phyloP scores from a whole-genome alignment of 2,797 vertebrate species.

The Leptatherina wallacei region DNA sequence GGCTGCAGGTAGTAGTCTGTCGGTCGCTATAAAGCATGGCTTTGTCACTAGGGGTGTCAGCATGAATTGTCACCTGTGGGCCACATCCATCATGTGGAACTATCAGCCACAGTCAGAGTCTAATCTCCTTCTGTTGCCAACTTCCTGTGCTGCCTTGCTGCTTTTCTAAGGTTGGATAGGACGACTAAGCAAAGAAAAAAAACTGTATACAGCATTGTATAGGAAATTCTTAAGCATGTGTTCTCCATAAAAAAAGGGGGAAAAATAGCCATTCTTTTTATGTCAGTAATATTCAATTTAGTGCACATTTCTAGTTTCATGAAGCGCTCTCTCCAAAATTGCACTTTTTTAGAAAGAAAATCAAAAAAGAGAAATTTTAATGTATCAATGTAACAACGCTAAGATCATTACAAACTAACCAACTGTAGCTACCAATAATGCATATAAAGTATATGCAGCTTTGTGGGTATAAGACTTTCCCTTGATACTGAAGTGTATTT shows the following conservation, averaged over 20 bases:
- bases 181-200: conserved; percentile 7
- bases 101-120: conserved; percentile 57
- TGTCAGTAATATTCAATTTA: not conserved
- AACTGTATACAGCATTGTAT: not conserved
- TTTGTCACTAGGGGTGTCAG: conserved; percentile 69
- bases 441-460: not conserved
- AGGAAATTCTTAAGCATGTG: not conserved
- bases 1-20: conserved; percentile 55
- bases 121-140: conserved; percentile 40
- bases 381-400: no score
- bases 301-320: not conserved
- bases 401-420: not conserved
- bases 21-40: conserved; percentile 54
- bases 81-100: conserved; percentile 66
- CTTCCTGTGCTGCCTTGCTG: conserved; percentile 35
- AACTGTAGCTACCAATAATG: not conserved
- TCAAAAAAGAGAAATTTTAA: not conserved
- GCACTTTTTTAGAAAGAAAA: not conserved
- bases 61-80: conserved; percentile 66
- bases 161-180: conserved; percentile 12
- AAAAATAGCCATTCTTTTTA: not conserved
- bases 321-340: not conserved
- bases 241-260: not conserved
- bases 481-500: not conserved
- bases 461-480: not conserved